Evolutionary conservation across 35 echinoderm and acorn worm genomes (phyloP), one percentile per base, ranked within the genome.

Genomic region (Antedon bifida): DNA sequence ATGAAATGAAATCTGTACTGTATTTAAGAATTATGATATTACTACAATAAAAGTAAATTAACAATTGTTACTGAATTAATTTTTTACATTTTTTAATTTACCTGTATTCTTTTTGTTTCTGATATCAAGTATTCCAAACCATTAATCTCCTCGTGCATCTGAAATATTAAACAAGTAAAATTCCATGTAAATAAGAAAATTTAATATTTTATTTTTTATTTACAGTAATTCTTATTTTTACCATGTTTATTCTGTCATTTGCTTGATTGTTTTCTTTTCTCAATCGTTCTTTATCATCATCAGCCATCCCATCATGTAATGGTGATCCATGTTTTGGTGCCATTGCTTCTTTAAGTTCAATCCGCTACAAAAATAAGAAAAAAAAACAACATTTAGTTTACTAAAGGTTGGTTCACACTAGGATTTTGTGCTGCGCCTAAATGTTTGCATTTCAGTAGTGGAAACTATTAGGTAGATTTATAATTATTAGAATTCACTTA

Each of bases 311-410:
- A 28, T 96, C 93, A 23, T 82, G 35, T 30, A 30, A 14, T 32
- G 75, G 75, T 21, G 87, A 87, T 46, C 64, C 45, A 76, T 85
- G 84, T 56, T 77, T 96, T 17, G 87, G 84, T 23, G 33, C 75
- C n/a, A 91, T 34, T 7, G 90, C 87, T 76, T 96, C 93, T 76
- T 96, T 96, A 14, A 96, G 2, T 46, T 96, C 90, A 35, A 96
- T 51, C 31, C 87, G 87, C 93, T 96, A 34, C 35, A 33, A 78
- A 56, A 82, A 19, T 44, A 29, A 26, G 38, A 36, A 83, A 77
- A 86, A 21, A 31, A 64, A 31, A 0, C 30, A n/a, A 31, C 1
- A 32, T 31, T n/a, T n/a, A n/a, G n/a, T n/a, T n/a, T n/a, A n/a
- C n/a, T n/a, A n/a, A n/a, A n/a, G n/a, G n/a, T n/a, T n/a, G n/a